Conservation (phyloP, 2,888 invertebrate genomes). For the Bugulina stolonifera region DNA sequence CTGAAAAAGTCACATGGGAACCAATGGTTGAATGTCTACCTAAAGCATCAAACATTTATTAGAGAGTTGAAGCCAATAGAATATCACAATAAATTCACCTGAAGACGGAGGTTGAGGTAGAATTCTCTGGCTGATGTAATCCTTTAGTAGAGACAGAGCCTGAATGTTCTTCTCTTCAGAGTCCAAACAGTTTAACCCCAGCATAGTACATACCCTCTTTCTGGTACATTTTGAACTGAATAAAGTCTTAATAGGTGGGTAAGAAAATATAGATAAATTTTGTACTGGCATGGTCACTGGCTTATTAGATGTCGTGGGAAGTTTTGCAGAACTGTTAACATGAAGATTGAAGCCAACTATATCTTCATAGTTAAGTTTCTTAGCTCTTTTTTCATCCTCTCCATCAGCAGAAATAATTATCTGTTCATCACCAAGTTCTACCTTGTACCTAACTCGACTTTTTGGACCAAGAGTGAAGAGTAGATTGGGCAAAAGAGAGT, state of each 20-base stretch:
- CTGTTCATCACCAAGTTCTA: background rate
- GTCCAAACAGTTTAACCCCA: background rate
- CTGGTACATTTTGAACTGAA: background rate
- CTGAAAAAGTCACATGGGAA: no score
- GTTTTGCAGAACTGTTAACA: background rate
- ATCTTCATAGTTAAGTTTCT: background rate
- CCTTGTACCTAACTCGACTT: background rate
- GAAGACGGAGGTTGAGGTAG: background rate
- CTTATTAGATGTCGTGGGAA: background rate
- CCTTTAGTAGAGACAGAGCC: background rate
- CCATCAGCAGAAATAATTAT: background rate
- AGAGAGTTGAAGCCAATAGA: no score
- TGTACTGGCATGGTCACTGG: background rate
- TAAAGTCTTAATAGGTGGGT: background rate
- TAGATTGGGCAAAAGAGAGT: background rate
- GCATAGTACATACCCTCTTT: background rate
- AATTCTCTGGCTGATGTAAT: background rate
- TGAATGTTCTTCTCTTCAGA: background rate
- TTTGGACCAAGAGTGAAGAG: background rate
- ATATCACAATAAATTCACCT: no score
- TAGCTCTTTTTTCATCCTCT: constrained; percentile 5
- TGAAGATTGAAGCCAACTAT: background rate
- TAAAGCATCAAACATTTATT: no score
- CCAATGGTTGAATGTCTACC: no score
- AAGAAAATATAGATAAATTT: background rate